A percentile compares a stretch with the other conserved stretches of the same genome.
phyloP scores from a whole-genome alignment of 2,888 invertebrate genomes.

The Theristus sp. region DNA sequence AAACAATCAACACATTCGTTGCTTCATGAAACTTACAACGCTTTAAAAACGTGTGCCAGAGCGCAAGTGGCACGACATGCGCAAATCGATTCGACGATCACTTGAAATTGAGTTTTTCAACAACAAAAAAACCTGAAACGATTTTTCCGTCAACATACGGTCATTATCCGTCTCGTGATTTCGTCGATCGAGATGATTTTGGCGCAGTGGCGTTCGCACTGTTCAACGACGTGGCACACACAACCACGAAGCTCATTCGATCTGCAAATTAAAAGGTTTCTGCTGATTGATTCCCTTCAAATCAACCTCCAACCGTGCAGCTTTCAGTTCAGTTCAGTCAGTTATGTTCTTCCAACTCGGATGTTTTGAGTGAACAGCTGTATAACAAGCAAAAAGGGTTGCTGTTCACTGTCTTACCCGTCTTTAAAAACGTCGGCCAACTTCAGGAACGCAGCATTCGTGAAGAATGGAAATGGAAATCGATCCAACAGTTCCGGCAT shows the following conservation, averaged over 20 bases:
- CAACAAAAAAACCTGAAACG: too few species aligned
- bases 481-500: constrained; percentile 86
- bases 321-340: too few species aligned
- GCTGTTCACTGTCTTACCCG: constrained; percentile 31
- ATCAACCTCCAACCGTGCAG: too few species aligned
- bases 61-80: too few species aligned
- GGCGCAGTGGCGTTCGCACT: constrained; percentile 82
- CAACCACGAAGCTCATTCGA: not conserved
- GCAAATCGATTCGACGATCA: too few species aligned
- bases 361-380: too few species aligned
- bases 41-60: too few species aligned
- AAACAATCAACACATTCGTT: too few species aligned
- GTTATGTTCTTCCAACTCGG: too few species aligned
- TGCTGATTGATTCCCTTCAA: too few species aligned
- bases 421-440: constrained; percentile 64
- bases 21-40: too few species aligned
- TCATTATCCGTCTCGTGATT: constrained; percentile 67
- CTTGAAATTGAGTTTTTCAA: too few species aligned
- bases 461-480: constrained; percentile 89
- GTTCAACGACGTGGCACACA: constrained; percentile 52
- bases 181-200: constrained; percentile 85
- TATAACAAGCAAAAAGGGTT: constrained; percentile 74
- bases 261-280: not conserved
- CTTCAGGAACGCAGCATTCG: constrained; percentile 83
- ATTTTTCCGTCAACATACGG: constrained; percentile 46